Conservation (phyloP, 2,888 invertebrate species). For the Oxyscelio sp. region DNA sequence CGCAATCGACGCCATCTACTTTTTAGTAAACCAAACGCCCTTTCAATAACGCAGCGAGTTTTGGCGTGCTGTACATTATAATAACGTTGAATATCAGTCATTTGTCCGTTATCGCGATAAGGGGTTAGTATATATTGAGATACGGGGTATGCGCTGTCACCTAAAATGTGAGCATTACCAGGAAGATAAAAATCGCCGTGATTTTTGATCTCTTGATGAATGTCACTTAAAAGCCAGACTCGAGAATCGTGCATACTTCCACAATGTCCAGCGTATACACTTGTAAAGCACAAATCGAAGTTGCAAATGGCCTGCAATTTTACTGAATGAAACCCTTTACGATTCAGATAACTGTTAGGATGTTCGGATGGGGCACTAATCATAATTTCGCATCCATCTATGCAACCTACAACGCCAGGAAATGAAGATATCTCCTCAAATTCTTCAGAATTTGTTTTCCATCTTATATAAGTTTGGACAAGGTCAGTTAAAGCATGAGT, state of each 20-base stretch:
- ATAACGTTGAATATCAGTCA: conserved; percentile 26
- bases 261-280: conserved; percentile 29
- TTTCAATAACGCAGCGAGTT: conserved; percentile 48
- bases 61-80: conserved; percentile 29
- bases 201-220: conserved; percentile 13
- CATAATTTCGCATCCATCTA: conserved; percentile 38
- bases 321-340: conserved; percentile 44
- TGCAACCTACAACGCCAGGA: conserved; percentile 11
- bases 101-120: conserved; percentile 53
- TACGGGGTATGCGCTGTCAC: conserved; percentile 33
- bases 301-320: conserved; percentile 42
- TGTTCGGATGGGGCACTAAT: conserved; percentile 39
- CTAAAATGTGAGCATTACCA: conserved; percentile 43
- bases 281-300: conserved; percentile 7
- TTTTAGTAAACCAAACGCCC: conserved; percentile 44
- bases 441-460: too few species aligned
- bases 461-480: too few species aligned
- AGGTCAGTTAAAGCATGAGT: too few species aligned
- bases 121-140: conserved; percentile 24
- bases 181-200: too few species aligned
- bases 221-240: conserved; percentile 38
- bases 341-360: conserved; percentile 45
- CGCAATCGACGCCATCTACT: conserved; percentile 29
- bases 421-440: too few species aligned
- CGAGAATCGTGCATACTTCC: conserved; percentile 57